phyloP scores from a whole-genome alignment of 2,113 vertebrate genomes.

The Orycteropus afer region DNA sequence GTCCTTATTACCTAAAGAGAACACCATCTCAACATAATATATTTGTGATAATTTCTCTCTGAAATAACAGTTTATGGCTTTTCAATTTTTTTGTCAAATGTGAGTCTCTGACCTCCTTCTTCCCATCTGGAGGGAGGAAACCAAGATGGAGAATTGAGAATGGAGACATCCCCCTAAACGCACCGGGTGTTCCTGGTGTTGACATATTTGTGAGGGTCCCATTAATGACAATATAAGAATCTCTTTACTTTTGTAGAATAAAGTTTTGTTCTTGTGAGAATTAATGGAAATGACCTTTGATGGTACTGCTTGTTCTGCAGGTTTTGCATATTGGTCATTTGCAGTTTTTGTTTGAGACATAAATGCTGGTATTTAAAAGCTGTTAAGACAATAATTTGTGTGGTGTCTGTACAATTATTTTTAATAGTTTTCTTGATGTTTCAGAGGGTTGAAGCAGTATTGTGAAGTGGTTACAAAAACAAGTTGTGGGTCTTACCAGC shows the following conservation, averaged over 20 bases:
- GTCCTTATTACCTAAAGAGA: conserved; percentile 27
- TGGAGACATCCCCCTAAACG: background rate
- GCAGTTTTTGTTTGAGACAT: conserved; percentile 42
- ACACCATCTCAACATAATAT: background rate
- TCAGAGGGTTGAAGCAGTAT: background rate
- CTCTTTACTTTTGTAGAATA: background rate
- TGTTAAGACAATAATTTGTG: background rate
- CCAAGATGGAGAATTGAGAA: conserved; percentile 13
- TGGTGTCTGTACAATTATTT: background rate
- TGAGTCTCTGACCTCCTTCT: background rate
- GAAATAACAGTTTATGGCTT: background rate
- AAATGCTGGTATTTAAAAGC: conserved; percentile 15
- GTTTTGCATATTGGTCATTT: background rate
- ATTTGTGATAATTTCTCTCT: conserved; percentile 34
- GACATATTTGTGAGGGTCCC: background rate
- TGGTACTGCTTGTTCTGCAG: background rate
- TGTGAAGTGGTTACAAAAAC: background rate
- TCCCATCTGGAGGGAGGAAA: background rate
- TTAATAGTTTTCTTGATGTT: background rate
- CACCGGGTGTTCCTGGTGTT: conserved; percentile 5
- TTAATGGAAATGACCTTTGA: background rate
- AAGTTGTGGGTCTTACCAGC: background rate
- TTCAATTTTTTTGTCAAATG: conserved; percentile 5
- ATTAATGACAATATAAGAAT: background rate
- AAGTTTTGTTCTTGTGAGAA: background rate